These are phyloP conservation scores for Crenuchus spilurus DNA, from an alignment of 2,797 vertebrate species.

Conservation along the genomic window DNA sequence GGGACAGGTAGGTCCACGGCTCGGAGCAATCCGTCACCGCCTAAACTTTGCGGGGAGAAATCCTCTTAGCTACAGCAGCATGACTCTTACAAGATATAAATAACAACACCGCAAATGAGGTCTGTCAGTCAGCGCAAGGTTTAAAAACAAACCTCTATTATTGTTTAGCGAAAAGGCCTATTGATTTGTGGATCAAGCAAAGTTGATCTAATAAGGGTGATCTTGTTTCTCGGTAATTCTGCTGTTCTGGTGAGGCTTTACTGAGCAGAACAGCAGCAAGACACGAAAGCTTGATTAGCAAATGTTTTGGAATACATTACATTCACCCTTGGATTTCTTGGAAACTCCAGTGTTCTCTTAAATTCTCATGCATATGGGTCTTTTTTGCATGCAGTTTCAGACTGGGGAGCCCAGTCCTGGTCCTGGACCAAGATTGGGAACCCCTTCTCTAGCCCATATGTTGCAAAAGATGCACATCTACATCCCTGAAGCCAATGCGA, in stretches of 20 bases:
- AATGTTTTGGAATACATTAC: neutral
- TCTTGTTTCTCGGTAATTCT: neutral
- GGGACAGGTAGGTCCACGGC: conserved; percentile 69
- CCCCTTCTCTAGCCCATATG: too few species aligned
- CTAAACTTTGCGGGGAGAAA: neutral
- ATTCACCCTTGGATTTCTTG: neutral
- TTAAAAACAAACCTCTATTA: neutral
- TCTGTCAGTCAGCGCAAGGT: conserved; percentile 1
- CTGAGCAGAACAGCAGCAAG: neutral
- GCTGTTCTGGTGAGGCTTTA: neutral
- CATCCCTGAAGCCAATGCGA: too few species aligned
- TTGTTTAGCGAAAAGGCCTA: neutral
- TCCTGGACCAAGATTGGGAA: too few species aligned
- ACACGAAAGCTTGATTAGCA: too few species aligned
- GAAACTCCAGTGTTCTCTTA: too few species aligned
- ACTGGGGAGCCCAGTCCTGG: too few species aligned
- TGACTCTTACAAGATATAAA: neutral
- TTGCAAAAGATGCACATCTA: too few species aligned
- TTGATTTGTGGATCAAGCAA: neutral
- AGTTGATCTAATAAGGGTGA: neutral
- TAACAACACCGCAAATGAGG: neutral
- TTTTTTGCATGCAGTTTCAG: too few species aligned
- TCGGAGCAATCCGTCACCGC: conserved; percentile 38
- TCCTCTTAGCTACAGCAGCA: neutral
- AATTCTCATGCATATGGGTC: too few species aligned